Evolutionary conservation across 53 echinoderm and acorn worm species (phyloP).

Genomic region (Pentamera pediparva): DNA sequence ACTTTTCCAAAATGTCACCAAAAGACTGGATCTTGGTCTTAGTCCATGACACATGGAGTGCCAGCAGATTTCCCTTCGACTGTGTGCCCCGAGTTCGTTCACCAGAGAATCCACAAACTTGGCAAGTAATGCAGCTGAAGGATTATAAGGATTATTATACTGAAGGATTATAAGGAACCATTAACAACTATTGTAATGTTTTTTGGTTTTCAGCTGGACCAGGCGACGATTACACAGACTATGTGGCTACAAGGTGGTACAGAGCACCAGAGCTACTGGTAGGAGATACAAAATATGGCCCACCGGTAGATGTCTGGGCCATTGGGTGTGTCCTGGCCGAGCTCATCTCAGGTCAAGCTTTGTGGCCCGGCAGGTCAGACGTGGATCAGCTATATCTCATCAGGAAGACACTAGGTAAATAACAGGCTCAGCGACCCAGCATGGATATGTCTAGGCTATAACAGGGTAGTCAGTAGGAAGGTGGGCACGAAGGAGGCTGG

Average conservation of each 20-base stretch:
- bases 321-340: conserved; percentile 97
- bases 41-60: no score
- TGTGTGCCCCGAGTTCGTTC: no score
- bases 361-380: conserved; percentile 95
- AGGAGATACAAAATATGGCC: conserved; percentile 92
- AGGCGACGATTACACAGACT: conserved; percentile 99
- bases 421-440: neutral
- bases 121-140: no score
- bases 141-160: neutral
- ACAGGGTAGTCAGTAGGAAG: no score
- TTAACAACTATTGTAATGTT: neutral
- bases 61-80: no score
- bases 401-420: conserved; percentile 90
- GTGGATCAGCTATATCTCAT: conserved; percentile 99
- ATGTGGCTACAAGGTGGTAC: conserved; percentile 98
- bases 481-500: no score
- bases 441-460: neutral
- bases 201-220: conserved; percentile 61
- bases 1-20: no score
- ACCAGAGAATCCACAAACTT: no score
- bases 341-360: conserved; percentile 70
- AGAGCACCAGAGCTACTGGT: conserved; percentile 93
- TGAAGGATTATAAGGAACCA: neutral
- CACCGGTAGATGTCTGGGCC: conserved; percentile 96
- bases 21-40: neutral